phyloP scores from a whole-genome alignment of 2,888 invertebrate genomes.

The Cylloceria caligata region DNA sequence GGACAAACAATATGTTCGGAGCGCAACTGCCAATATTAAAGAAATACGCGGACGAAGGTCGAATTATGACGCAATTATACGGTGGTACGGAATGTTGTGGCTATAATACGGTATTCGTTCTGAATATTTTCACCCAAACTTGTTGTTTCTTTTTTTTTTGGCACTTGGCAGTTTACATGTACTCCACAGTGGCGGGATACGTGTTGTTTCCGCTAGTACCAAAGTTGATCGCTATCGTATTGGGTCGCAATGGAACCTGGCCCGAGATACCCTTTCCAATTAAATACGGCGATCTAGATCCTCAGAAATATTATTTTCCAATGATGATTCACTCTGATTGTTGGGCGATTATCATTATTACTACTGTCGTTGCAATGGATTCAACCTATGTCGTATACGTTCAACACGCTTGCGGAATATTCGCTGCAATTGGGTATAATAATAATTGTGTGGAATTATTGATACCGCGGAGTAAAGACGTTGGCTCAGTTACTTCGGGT shows the following conservation, averaged over 20 bases:
- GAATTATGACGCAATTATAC: constrained; percentile 47
- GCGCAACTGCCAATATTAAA: constrained; percentile 39
- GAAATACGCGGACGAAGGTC: constrained; percentile 50
- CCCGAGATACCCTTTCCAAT: constrained; percentile 30
- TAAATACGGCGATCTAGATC: constrained; percentile 50
- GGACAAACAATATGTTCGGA: constrained; percentile 27
- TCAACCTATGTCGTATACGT: constrained; percentile 56
- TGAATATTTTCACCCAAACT: background rate
- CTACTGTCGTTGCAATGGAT: constrained; percentile 53
- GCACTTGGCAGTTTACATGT: constrained; percentile 51
- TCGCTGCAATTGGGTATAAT: background rate
- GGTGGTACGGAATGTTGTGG: constrained; percentile 17
- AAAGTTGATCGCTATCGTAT: constrained; percentile 46
- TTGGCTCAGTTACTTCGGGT: no score
- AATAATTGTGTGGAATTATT: background rate
- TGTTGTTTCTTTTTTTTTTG: background rate
- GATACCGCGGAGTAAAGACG: no score
- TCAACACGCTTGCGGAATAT: constrained; percentile 64
- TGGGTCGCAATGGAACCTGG: constrained; percentile 58
- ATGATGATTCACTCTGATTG: constrained; percentile 54
- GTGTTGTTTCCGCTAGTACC: constrained; percentile 54
- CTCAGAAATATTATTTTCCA: constrained; percentile 50
- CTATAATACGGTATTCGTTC: background rate
- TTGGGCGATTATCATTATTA: constrained; percentile 25
- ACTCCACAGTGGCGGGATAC: constrained; percentile 53